Conservation (phyloP, 2,113 vertebrate genomes). For the human (Homo sapiens) region GRCh38 chr12:96589501-96590000, state of each 20-base stretch:
- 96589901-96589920: too few species aligned
- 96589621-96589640: not conserved
- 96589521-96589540: slow-evolving; percentile 75
- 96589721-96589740: slow-evolving; percentile 3
- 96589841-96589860: too few species aligned
- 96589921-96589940: too few species aligned
- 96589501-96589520: slow-evolving; percentile 50
- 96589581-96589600: slow-evolving; percentile 52
- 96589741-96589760: not conserved
- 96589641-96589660: slow-evolving; percentile 13
- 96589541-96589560: slow-evolving; percentile 77
- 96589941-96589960: too few species aligned
- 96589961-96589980: too few species aligned
- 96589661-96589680: not conserved
- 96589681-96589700: slow-evolving; percentile 28
- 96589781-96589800: too few species aligned
- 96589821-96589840: too few species aligned
- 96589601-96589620: not conserved
- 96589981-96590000: too few species aligned
- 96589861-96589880: too few species aligned
- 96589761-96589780: too few species aligned
- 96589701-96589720: not conserved
- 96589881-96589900: too few species aligned
- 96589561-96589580: slow-evolving; percentile 81
- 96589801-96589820: too few species aligned